Evolutionary conservation across 2,113 vertebrate species (phyloP).

Genomic region (Polyodon spathula): DNA sequence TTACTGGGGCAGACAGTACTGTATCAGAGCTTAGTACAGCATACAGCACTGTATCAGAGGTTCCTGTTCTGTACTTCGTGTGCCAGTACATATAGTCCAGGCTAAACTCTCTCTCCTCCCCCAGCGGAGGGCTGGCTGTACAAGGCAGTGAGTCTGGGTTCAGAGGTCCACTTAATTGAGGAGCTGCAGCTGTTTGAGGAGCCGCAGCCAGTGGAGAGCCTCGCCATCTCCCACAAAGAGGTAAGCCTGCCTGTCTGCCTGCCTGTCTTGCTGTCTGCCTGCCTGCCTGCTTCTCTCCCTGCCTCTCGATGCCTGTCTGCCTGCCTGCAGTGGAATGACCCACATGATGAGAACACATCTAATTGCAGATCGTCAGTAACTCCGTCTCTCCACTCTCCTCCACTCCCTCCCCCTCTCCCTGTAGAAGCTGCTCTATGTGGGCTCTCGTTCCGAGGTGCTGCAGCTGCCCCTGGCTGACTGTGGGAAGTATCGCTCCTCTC

Average conservation of each 20-base stretch:
- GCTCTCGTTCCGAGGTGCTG: conserved; percentile 75
- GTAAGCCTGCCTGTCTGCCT: conserved; percentile 52
- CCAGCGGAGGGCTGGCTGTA: conserved; percentile 84
- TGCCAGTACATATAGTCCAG: background rate
- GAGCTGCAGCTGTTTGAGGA: conserved; percentile 88
- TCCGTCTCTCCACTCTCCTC: conserved; percentile 17
- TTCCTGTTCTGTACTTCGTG: background rate
- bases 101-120: background rate
- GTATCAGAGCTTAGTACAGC: too few species aligned
- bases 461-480: conserved; percentile 86
- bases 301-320: conserved; percentile 15
- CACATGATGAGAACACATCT: conserved; percentile 41
- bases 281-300: background rate
- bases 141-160: conserved; percentile 72
- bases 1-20: background rate
- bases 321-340: conserved; percentile 21
- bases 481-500: conserved; percentile 76
- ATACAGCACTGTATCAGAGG: too few species aligned
- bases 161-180: conserved; percentile 75
- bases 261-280: conserved; percentile 13
- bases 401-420: background rate
- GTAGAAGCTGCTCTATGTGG: conserved; percentile 84
- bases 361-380: conserved; percentile 28
- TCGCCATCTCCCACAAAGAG: conserved; percentile 76
- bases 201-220: conserved; percentile 72